These are phyloP conservation scores for Parasteatoda lunata DNA, from an alignment of 2,888 invertebrate genomes.

Conservation along the genomic window DNA sequence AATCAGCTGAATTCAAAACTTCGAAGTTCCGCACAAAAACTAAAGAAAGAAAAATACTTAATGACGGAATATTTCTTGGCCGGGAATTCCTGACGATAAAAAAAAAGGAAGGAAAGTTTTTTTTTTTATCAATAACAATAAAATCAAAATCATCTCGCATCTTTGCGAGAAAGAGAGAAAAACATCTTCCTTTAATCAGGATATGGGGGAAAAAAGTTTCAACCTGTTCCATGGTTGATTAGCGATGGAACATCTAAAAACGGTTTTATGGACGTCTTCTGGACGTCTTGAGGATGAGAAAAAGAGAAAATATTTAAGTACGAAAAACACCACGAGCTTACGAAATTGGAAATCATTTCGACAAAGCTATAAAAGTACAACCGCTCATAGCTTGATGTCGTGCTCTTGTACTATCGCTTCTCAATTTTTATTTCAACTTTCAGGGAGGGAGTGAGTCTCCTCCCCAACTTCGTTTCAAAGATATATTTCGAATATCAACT, in stretches of 20 bases:
- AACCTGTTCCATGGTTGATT: constrained; percentile 52
- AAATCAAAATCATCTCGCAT: constrained; percentile 24
- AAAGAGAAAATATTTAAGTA: constrained; percentile 40
- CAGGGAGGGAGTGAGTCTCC: constrained; percentile 5
- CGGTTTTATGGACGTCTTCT: constrained; percentile 40
- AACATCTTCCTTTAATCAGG: constrained; percentile 9
- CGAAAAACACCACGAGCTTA: constrained; percentile 39
- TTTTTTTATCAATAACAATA: constrained; percentile 26
- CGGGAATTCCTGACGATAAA: background rate
- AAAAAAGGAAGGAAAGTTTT: background rate
- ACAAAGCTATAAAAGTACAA: constrained; percentile 54
- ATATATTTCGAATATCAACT: constrained; percentile 37
- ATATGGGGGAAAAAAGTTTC: constrained; percentile 13
- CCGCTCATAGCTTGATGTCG: constrained; percentile 26
- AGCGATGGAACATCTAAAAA: constrained; percentile 28
- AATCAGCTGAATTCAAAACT: constrained; percentile 10
- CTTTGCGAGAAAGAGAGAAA: background rate
- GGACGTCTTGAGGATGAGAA: background rate
- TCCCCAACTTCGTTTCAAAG: background rate
- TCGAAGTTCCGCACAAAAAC: background rate
- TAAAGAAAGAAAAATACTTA: constrained; percentile 3
- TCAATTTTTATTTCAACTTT: constrained; percentile 46
- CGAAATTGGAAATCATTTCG: constrained; percentile 61
- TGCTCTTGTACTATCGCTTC: constrained; percentile 34
- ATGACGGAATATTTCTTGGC: background rate